Evolutionary conservation across 2,113 vertebrate species (phyloP).

Genomic region (Crotalus tigris): DNA sequence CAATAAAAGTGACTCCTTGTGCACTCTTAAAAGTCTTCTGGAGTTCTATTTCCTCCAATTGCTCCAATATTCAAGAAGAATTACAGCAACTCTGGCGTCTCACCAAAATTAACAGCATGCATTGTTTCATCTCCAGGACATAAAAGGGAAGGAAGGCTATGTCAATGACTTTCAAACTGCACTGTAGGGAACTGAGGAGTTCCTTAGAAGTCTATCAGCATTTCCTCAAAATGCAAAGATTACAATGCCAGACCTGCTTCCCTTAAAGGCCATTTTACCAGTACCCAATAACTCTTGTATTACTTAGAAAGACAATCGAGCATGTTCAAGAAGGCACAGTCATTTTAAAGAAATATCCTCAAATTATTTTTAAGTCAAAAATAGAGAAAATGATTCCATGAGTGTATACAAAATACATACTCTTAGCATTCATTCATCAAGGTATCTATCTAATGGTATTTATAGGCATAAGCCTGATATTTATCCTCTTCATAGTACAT

Average conservation of each 20-base stretch:
- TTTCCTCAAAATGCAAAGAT: background rate
- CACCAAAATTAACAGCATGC: background rate
- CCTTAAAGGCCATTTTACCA: background rate
- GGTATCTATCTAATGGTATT: background rate
- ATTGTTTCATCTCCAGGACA: background rate
- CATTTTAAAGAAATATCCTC: background rate
- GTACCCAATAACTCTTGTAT: background rate
- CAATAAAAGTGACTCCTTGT: background rate
- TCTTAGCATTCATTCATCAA: background rate
- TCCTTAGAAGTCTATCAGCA: background rate
- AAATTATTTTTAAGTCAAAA: background rate
- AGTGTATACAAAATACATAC: background rate
- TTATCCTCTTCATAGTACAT: background rate
- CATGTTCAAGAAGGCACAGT: background rate
- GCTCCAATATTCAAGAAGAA: background rate
- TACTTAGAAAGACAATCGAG: background rate
- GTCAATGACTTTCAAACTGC: background rate
- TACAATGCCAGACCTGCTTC: background rate
- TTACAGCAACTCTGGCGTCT: background rate
- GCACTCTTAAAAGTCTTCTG: background rate
- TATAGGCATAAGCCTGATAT: background rate
- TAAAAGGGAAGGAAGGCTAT: conserved; percentile 6
- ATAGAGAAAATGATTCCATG: background rate
- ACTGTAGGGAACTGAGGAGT: background rate
- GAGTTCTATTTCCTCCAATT: background rate